Evolutionary conservation across 1,140 invertebrate genomes (phyloP), one percentile per base, ranked within the genome.

Genomic region (Anoplolepis gracilipes): DNA sequence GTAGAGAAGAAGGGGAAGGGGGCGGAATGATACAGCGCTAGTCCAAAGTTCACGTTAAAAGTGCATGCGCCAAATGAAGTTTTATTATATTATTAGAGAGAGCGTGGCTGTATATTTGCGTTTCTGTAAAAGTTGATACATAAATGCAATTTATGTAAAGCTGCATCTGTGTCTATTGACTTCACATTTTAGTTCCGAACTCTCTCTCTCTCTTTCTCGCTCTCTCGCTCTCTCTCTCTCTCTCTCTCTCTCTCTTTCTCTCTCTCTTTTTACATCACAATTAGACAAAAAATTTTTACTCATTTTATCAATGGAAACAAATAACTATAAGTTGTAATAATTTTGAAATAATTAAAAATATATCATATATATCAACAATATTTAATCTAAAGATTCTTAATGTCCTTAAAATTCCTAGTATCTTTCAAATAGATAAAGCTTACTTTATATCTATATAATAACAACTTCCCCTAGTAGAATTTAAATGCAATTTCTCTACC

Each of bases 21-120:
- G 6, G 13, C 39, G 11, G 39, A 2, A 42, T 42, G 39, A 11
- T 57, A 57, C 10, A n/a, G n/a, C n/a, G 64, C 25, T 46, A 59
- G 53, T 72, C 73, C 36, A 59, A 82, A 72, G 36, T 82, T 46
- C 67, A 72, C 39, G 28, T 22, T 22, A 25, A 59, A 57, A 81
- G 13, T 46, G 36, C 36, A 39, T 30, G 33, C 59, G 6, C 22
- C 49, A 53, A 28, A 19, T 25, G 33, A 72, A 36, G 33, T 81
- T 81, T 81, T 81, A 70, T 72, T 30, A 73, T 33, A 61, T 39
- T 69, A 79, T 59, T 46, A 73, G 33, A n/a, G n/a, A n/a, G n/a
- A n/a, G n/a, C n/a, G n/a, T 13, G 67, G 4, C 19, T 53, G 30
- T 55, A 69, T 57, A 39, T 69, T 69, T 42, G 33, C 22, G 62